Evolutionary conservation across 1,140 invertebrate genomes (phyloP).

Genomic region (Piezodorus guildinii): DNA sequence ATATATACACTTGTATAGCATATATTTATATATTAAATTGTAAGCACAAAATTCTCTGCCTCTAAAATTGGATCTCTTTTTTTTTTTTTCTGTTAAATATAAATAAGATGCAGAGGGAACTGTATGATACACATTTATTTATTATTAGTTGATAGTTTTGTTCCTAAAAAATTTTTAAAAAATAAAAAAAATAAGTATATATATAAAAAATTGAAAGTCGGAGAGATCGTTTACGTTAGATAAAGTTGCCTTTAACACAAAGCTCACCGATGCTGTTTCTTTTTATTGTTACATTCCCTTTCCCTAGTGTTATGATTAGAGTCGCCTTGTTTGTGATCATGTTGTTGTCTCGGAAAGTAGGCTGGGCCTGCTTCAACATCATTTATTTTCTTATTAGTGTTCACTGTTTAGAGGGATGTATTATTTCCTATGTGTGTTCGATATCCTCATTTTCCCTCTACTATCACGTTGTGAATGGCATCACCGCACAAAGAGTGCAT

Average conservation of each 20-base stretch:
- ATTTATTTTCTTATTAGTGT: background rate
- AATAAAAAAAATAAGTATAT: too few species aligned
- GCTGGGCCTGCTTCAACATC: background rate
- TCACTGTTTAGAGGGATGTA: background rate
- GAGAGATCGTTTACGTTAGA: background rate
- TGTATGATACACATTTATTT: conserved; percentile 2
- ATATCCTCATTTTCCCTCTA: background rate
- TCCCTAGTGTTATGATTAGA: conserved; percentile 13
- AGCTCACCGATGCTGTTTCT: background rate
- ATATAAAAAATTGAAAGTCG: too few species aligned
- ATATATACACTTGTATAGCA: conserved; percentile 1
- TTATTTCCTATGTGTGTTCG: background rate
- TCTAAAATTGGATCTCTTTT: conserved; percentile 4
- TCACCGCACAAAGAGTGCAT: conserved; percentile 6
- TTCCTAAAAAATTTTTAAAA: too few species aligned
- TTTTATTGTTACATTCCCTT: background rate
- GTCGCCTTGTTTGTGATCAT: background rate
- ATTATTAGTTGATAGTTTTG: background rate
- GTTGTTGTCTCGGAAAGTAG: background rate
- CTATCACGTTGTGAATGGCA: background rate
- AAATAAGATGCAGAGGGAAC: background rate
- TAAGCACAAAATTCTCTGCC: background rate
- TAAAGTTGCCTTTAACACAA: conserved; percentile 5
- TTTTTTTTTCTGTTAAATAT: background rate
- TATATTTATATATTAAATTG: conserved; percentile 3